phyloP scores from a whole-genome alignment of 2,113 vertebrate species.

The Heliornis fulica region DNA sequence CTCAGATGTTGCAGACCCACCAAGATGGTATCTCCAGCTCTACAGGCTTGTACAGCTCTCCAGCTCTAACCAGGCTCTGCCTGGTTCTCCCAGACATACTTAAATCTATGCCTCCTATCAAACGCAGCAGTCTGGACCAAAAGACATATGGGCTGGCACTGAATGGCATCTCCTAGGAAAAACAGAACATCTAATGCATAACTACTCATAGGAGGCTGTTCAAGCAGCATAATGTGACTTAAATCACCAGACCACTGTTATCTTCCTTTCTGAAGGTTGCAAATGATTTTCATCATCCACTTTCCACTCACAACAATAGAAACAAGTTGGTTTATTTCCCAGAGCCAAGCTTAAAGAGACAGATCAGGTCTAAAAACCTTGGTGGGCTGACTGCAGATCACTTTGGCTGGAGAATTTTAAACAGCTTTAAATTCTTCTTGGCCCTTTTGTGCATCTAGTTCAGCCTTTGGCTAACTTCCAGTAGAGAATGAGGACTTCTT shows the following conservation, averaged over 20 bases:
- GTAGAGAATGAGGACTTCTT: not conserved
- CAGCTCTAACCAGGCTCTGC: not conserved
- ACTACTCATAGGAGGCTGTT: not conserved
- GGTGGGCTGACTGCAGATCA: not conserved
- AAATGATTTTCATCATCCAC: not conserved
- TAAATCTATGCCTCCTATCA: not conserved
- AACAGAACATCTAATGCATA: not conserved
- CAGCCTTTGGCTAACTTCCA: not conserved
- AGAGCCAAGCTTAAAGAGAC: not conserved
- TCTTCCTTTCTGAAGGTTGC: not conserved
- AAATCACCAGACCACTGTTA: not conserved
- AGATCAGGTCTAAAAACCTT: not conserved
- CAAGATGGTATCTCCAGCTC: not conserved
- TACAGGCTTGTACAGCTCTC: too few relatives aligned
- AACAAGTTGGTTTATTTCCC: not conserved
- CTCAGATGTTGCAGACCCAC: not conserved
- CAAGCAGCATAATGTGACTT: not conserved
- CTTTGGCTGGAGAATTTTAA: not conserved
- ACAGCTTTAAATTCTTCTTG: not conserved
- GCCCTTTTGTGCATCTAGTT: not conserved
- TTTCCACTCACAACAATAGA: not conserved
- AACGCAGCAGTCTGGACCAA: not conserved
- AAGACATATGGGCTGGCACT: not conserved
- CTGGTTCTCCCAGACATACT: not conserved
- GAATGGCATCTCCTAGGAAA: not conserved